Base-by-base conservation (phyloP, 2,113 vertebrate species). In the Onychostoma macrolepis region DNA sequence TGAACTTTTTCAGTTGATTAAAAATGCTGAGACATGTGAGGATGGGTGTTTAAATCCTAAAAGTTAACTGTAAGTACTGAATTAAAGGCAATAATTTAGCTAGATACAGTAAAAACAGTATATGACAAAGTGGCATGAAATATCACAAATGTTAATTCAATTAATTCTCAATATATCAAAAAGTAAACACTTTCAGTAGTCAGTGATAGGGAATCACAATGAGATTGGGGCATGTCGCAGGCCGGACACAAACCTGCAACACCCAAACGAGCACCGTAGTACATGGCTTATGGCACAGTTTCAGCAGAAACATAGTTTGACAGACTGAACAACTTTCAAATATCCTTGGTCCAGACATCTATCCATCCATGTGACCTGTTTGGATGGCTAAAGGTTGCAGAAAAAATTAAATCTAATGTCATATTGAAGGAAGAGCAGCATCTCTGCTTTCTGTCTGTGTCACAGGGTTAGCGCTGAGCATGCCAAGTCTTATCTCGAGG, bases 401-500 rank as follows among this genome's bases (percentile, higher is more conserved):
- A 50, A 84, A 83, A 84, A 63, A 69, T 28, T n/a, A 15, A 85
- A 85, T 71, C 38, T 80, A 84, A 80, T 78, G 83, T 71, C 77
- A 86, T 45, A 85, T 74, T 80, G 76, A 85, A 74, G 83, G 76
- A 43, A 84, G 36, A 71, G 61, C 82, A 84, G 76, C 83, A 84
- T 71, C 82, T 65, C 28, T 69, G 81, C 76, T 79, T 76, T 58
- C 77, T 58, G 67, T 63, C 86, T 74, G 75, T 77, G 38, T 82
- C 38, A 53, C 71, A 43, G 74, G 86, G 86, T 80, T 88, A 50
- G 30, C 76, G 87, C 87, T 88, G 87, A 85, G 82, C 45, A 48
- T 58, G 87, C 83, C 38, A 71, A 76, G 82, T 88, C 87, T 88
- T 88, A 88, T 88, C 87, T 88, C 63, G 6, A 36, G 82, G 63